Evolutionary conservation across 1,140 invertebrate genomes (phyloP), one percentile per base, ranked within the genome.

Genomic region (Sogatella furcifera): DNA sequence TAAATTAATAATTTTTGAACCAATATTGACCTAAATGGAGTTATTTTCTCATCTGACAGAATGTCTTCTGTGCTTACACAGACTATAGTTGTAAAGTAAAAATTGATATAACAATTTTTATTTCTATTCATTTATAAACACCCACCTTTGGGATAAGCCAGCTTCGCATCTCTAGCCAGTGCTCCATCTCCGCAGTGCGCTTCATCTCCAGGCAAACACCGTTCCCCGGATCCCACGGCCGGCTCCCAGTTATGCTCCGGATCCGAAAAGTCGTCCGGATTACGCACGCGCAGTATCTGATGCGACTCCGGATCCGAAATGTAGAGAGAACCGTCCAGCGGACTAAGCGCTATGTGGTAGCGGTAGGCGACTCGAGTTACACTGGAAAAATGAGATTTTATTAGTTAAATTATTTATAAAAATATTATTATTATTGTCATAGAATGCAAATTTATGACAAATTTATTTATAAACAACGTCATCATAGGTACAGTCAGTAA

Each of bases 141-240:
- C n/a, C 9, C 19, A 80, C 80, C 95, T 81, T 98, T 98, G 0
- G 95, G 95, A 77, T 97, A 96, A 1, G 91, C 89, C 2, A 98
- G 78, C 73, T 95, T 93, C 1, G 95, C 95, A 69, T 95, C 89
- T 62, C 89, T 80, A 0, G 95, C 95, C 15, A 90, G 73, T 8
- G 90, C 91, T 13, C 92, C 92, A 69, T 98, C 95, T 1, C 95
- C 95, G 71, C 95, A 98, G 65, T 94, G 90, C n/a, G 92, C 90
- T 70, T 92, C 89, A 70, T 97, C 93, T 6, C 93, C 92, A 0
- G 93, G 94, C 3, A 95, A 77, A 73, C 95, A 97, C 64, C 92
- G 78, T 71, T 95, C 92, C 0, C 94, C 94, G n/a, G 90, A 95
- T 1, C 93, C 93, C 13, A 93, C 89, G n/a, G 90, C 82, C 0